Evolutionary conservation across 2,888 invertebrate genomes (phyloP).

Genomic region (Pyrgus malvae): DNA sequence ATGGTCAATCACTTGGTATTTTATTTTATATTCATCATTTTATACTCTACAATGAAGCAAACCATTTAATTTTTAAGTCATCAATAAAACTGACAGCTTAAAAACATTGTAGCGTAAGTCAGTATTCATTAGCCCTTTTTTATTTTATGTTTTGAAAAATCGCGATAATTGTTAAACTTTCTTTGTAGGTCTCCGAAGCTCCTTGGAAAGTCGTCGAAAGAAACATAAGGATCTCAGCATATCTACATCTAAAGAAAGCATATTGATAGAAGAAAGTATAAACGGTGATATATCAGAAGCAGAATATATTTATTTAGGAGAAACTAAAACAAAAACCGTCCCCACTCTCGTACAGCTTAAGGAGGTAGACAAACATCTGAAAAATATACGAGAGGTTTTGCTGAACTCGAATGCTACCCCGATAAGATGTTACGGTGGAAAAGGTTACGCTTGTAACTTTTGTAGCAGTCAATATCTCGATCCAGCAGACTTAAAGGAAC

Average conservation of each 20-base stretch:
- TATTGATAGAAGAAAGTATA: background rate
- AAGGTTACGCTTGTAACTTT: constrained; percentile 57
- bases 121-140: too few relatives aligned
- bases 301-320: too few relatives aligned
- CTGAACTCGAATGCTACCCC: constrained; percentile 63
- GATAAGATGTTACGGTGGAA: constrained; percentile 51
- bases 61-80: too few relatives aligned
- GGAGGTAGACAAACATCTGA: constrained; percentile 46
- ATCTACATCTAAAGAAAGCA: background rate
- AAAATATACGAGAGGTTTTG: constrained; percentile 53
- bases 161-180: too few relatives aligned
- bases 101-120: too few relatives aligned
- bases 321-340: too few relatives aligned
- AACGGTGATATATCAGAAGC: background rate
- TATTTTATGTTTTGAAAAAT: too few relatives aligned
- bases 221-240: background rate
- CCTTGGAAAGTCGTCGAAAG: background rate
- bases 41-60: too few relatives aligned
- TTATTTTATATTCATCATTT: too few relatives aligned
- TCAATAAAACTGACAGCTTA: too few relatives aligned
- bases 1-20: too few relatives aligned
- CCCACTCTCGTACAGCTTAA: constrained; percentile 1
- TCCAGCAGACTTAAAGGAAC: constrained; percentile 52
- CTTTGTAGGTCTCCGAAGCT: background rate
- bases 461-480: constrained; percentile 50